Evolutionary conservation across 2,888 invertebrate species (phyloP), one percentile per base, ranked within the genome.

Genomic region (Alloplasta piceator): DNA sequence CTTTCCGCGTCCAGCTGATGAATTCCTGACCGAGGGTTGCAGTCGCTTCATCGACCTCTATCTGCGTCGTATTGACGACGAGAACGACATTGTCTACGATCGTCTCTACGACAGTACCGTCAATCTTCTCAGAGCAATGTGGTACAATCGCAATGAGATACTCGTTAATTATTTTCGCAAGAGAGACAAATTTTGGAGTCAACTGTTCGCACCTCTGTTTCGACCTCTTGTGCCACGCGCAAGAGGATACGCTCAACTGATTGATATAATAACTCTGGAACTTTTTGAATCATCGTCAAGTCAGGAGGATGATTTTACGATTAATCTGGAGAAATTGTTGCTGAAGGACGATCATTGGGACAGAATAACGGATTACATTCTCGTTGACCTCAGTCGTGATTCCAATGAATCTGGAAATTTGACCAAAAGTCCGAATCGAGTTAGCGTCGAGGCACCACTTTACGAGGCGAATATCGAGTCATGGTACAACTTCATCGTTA

Each of bases 131-230:
- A 89, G 92, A 16, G 92, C 92, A 0, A 91, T 92, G 89, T 92
- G 92, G 92, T 92, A 91, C 75, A 90, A 91, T 56, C 89, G 90
- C 6, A 92, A 92, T 38, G 92, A 92, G 43, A 92, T 92, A 58
- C 89, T 92, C 2, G 92, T 92, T 0, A 92, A 90, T 72, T 92
- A 90, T 63, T 91, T 92, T 12, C 89, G 92, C 0, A 92, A 91
- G 72, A 87, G 90, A 26, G 87, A 90, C 0, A 88, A 91, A 39
- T 92, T 92, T 63, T 92, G 92, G 92, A 91, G 87, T 10, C 90
- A 92, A 43, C 81, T 92, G 0, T 88, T 92, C 5, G 88, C 91
- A 0, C 92, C 92, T 0, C 79, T 92, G 0, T 91, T 91, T 71
- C 86, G 90, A 12, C 87, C 89, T 12, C 81, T 92, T 0, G 86